Percentiles rank a stretch among this genome's conserved stretches.
Conservation (phyloP, 2,113 vertebrate genomes). For the Cavia porcellus region DNA sequence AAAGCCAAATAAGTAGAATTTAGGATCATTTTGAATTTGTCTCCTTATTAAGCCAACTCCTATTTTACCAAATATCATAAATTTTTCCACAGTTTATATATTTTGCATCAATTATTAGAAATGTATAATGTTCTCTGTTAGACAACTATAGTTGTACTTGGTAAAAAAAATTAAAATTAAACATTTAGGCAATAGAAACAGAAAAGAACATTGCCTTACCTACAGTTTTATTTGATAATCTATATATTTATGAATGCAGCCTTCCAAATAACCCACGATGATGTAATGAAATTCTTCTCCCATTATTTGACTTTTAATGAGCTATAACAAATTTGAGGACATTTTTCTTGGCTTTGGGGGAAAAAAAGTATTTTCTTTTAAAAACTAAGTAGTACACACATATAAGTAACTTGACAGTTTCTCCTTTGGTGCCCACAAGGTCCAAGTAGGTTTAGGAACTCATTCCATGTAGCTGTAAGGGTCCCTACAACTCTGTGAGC, state of each 20-base stretch:
- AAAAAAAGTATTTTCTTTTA: background rate
- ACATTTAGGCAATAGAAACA: background rate
- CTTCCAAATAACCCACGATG: background rate
- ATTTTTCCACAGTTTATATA: background rate
- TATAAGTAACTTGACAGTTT: background rate
- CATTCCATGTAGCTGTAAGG: too few relatives aligned
- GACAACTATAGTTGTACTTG: background rate
- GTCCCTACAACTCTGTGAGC: background rate
- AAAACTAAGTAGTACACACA: background rate
- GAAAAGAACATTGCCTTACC: slow-evolving; percentile 12
- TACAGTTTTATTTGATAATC: background rate
- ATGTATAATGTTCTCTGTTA: background rate
- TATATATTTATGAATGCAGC: background rate
- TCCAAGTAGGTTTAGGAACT: background rate
- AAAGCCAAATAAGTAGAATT: background rate
- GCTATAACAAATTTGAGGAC: background rate
- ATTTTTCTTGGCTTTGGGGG: background rate
- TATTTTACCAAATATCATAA: slow-evolving; percentile 29
- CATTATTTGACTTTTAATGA: background rate
- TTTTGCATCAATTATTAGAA: slow-evolving; percentile 2
- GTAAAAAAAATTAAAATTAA: slow-evolving; percentile 36
- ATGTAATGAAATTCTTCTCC: background rate
- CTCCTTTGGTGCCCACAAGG: background rate
- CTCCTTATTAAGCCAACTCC: slow-evolving; percentile 29
- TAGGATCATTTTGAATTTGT: background rate